These are phyloP conservation scores for Cromileptes altivelis DNA, from an alignment of 2,113 vertebrate species.

Conservation along the genomic window DNA sequence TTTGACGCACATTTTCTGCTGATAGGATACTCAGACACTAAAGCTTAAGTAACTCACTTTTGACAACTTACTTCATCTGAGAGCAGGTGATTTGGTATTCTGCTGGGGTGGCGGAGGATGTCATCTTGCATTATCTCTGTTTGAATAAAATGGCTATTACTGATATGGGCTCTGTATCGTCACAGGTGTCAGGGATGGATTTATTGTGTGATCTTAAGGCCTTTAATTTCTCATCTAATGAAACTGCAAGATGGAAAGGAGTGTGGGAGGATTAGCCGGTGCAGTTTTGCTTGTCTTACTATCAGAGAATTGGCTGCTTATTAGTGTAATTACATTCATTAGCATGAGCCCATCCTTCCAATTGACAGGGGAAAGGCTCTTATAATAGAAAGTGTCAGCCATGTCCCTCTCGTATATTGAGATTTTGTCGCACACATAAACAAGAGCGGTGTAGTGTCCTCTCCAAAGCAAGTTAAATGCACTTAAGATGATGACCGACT, in stretches of 20 bases:
- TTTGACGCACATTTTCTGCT: constrained; percentile 22
- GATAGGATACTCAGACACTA: constrained; percentile 22
- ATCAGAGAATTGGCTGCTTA: constrained; percentile 68
- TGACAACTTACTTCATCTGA: constrained; percentile 51
- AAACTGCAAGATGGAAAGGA: constrained; percentile 51
- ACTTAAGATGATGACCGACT: constrained; percentile 29
- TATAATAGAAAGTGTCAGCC: constrained; percentile 57
- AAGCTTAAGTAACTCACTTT: constrained; percentile 30
- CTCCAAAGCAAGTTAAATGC: constrained; percentile 43
- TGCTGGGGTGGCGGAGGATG: constrained; percentile 22
- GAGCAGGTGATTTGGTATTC: constrained; percentile 59
- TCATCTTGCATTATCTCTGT: constrained; percentile 66
- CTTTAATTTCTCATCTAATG: constrained; percentile 72
- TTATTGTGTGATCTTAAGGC: constrained; percentile 54
- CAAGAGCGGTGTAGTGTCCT: constrained; percentile 36
- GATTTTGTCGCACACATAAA: constrained; percentile 42
- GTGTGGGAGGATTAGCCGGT: constrained; percentile 40
- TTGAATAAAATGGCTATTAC: constrained; percentile 60
- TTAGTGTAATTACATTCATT: constrained; percentile 74
- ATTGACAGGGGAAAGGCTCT: constrained; percentile 64
- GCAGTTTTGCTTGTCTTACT: constrained; percentile 43
- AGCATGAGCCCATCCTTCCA: constrained; percentile 57
- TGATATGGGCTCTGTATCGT: constrained; percentile 49
- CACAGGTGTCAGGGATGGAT: constrained; percentile 58
- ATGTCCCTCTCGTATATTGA: constrained; percentile 41